Base-by-base conservation (phyloP, 2,888 invertebrate genomes). In the Merodon equestris region DNA sequence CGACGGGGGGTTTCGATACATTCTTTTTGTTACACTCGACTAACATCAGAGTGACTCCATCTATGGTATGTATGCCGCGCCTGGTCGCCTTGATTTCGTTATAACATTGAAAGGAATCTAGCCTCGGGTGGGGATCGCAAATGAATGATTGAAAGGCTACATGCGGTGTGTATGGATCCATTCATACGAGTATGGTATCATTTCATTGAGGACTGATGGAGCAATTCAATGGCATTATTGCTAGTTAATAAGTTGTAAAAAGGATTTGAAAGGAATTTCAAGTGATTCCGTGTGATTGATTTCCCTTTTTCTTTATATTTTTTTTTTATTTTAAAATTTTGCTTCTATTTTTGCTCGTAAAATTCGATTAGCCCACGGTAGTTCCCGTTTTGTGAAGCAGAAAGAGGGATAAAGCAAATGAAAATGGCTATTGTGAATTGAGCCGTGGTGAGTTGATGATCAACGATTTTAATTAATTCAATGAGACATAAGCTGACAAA, bases 171-270 rank as follows among this genome's bases (percentile, higher is more conserved):
- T 42, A 66, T 50, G 66, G 54, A 71, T 57, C 57, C 71, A 50
- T 53, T 42, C 27, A 68, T 36, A 58, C n/a, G n/a, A n/a, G 27
- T 27, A 63, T 54, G 10, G 45, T 19, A 54, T 58, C 58, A 60
- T 79, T 60, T 74, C 64, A 64, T 51, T 56, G 18, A 4, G 60
- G 67, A 79, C 68, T 74, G 64, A 79, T 79, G 63, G 64, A 58
- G 74, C 79, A 45, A 70, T 79, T 79, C 68, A 56, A 74, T 74
- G 68, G 40, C 50, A 45, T 74, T 79, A 74, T 70, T 74, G 74
- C 48, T 45, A 70, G 68, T 63, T 79, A 79, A 74, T 74, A 70
- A 70, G 64, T 64, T 74, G 73, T 71, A 66, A 58, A 68, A 68
- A 40, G 63, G 44, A 68, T 60, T n/a, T 74, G 60, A 54, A 19